These are phyloP conservation scores for Bombus picipes DNA, from an alignment of 1,140 invertebrate genomes.

Conservation along the genomic window DNA sequence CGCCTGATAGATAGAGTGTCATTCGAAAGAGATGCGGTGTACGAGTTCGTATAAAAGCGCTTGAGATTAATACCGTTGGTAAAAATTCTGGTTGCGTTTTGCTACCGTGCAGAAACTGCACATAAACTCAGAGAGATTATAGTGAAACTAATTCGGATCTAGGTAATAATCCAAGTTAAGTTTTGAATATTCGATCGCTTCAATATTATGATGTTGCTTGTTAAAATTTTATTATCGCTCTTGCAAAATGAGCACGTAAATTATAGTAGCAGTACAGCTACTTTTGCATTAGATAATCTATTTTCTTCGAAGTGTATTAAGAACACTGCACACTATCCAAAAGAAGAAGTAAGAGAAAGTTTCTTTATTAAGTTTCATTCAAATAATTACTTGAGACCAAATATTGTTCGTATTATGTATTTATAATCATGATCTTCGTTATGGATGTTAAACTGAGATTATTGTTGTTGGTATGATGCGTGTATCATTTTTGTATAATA, in stretches of 20 bases:
- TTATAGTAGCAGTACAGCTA: not conserved
- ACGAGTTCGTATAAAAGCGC: not conserved
- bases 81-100: constrained; percentile 37
- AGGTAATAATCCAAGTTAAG: constrained; percentile 16
- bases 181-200: constrained; percentile 22
- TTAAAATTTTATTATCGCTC: not conserved
- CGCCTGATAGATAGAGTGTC: not conserved
- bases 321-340: not conserved
- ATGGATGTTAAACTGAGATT: not conserved
- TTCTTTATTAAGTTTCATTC: too few species aligned
- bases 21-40: not conserved
- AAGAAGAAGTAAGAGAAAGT: not conserved
- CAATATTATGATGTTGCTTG: not conserved
- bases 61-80: constrained; percentile 5
- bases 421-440: too few species aligned
- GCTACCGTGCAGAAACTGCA: not conserved
- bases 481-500: too few species aligned
- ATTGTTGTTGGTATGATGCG: not conserved
- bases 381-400: too few species aligned
- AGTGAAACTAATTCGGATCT: not conserved
- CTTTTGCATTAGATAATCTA: not conserved
- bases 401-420: too few species aligned
- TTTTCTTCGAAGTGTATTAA: not conserved
- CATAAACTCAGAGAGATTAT: constrained; percentile 25
- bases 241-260: not conserved